Percentiles rank a stretch among this genome's conserved stretches.
Conservation (phyloP, 2,113 vertebrate species). For the Vulpes vulpes region DNA sequence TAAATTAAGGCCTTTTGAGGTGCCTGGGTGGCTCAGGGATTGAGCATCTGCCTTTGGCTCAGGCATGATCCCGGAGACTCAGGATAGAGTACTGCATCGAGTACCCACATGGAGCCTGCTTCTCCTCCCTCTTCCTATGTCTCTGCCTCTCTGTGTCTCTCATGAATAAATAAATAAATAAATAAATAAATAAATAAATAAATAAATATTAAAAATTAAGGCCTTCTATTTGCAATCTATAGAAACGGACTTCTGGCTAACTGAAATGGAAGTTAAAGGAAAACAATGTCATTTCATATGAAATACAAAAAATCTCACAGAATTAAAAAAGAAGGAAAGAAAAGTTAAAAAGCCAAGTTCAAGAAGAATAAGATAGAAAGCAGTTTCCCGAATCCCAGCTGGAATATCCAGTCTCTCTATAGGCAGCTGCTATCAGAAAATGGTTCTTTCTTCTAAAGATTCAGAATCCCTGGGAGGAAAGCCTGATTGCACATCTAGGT, state of each 20-base stretch:
- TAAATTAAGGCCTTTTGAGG: background rate
- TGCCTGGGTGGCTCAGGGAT: too few relatives aligned
- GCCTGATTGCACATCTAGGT: too few relatives aligned
- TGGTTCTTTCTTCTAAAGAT: background rate
- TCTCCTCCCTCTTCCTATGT: too few relatives aligned
- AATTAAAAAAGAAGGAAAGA: background rate
- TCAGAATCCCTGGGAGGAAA: background rate
- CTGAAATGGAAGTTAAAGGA: background rate
- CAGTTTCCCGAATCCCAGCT: background rate
- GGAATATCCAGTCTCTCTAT: background rate
- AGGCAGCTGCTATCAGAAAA: background rate
- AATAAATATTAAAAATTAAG: too few relatives aligned
- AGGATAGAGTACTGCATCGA: too few relatives aligned
- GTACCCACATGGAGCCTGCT: too few relatives aligned
- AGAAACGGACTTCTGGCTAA: background rate
- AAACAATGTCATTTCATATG: slow-evolving; percentile 36
- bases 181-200: too few relatives aligned
- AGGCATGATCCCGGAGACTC: too few relatives aligned
- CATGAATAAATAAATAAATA: too few relatives aligned
- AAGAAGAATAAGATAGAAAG: background rate
- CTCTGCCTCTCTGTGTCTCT: too few relatives aligned
- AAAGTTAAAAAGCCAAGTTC: background rate
- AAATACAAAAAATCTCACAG: background rate
- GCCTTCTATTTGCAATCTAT: background rate
- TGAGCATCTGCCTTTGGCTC: too few relatives aligned